Conservation (phyloP, 2,888 invertebrate genomes). For the Apamea epomidion region DNA sequence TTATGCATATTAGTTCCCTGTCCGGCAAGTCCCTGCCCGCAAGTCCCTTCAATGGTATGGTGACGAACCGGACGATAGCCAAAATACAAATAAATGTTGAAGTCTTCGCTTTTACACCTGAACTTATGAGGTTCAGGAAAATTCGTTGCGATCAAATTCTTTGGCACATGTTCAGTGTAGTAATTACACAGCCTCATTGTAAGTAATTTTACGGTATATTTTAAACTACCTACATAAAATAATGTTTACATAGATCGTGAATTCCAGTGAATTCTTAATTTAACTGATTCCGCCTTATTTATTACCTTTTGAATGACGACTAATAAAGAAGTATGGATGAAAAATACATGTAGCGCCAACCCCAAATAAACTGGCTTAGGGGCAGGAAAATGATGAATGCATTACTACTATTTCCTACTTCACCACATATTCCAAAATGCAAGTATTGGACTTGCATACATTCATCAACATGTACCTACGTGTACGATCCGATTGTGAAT, state of each 20-base stretch:
- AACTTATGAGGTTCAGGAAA: not conserved
- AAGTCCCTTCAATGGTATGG: conserved; percentile 49
- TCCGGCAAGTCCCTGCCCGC: conserved; percentile 24
- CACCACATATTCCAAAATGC: conserved; percentile 3
- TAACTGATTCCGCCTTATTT: not conserved
- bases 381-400: not conserved
- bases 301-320: not conserved
- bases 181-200: not conserved
- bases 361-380: not conserved
- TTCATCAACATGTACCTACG: not conserved
- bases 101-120: conserved; percentile 9
- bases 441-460: no score
- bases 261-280: not conserved
- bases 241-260: no score
- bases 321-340: not conserved
- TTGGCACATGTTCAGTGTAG: conserved; percentile 13
- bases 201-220: not conserved
- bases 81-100: conserved; percentile 65
- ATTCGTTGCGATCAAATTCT: not conserved
- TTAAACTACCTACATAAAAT: not conserved
- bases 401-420: not conserved
- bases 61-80: conserved; percentile 44
- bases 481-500: conserved; percentile 20
- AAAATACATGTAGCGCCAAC: not conserved
- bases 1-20: conserved; percentile 68